Evolutionary conservation across 2,113 vertebrate genomes (phyloP).

Genomic region (Coreoperca whiteheadi): DNA sequence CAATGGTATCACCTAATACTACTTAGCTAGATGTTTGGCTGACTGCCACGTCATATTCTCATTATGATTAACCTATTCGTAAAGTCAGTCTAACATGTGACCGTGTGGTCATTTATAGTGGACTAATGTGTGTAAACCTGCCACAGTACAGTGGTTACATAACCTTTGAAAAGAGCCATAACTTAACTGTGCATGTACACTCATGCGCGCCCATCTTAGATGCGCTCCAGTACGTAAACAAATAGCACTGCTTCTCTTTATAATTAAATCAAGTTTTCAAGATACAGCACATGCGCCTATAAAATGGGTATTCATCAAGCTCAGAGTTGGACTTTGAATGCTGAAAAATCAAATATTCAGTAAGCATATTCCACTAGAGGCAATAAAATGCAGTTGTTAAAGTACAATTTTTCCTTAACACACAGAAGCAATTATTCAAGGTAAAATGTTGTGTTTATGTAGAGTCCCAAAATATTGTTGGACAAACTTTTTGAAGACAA

Average conservation of each 20-base stretch:
- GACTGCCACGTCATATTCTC: too few relatives aligned
- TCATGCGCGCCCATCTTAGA: too few relatives aligned
- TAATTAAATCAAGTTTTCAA: neutral
- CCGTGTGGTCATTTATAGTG: too few relatives aligned
- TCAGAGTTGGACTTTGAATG: neutral
- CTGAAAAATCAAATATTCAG: neutral
- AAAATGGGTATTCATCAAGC: neutral
- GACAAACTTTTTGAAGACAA: neutral
- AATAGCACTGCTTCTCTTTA: neutral
- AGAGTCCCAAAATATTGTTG: neutral
- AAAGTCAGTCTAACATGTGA: too few relatives aligned
- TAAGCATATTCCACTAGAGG: neutral
- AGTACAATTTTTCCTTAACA: neutral
- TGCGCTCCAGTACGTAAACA: too few relatives aligned
- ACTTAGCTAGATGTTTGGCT: too few relatives aligned
- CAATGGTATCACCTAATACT: too few relatives aligned
- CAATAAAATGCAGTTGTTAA: neutral
- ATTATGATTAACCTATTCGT: too few relatives aligned
- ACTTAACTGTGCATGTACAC: too few relatives aligned
- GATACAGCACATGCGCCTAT: neutral
- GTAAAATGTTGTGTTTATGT: neutral
- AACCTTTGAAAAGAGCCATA: too few relatives aligned
- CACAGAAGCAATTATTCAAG: neutral
- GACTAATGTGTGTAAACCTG: too few relatives aligned
- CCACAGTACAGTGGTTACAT: too few relatives aligned